Evolutionary conservation across 2,797 vertebrate genomes (phyloP).

Genomic region (Tapera naevia): DNA sequence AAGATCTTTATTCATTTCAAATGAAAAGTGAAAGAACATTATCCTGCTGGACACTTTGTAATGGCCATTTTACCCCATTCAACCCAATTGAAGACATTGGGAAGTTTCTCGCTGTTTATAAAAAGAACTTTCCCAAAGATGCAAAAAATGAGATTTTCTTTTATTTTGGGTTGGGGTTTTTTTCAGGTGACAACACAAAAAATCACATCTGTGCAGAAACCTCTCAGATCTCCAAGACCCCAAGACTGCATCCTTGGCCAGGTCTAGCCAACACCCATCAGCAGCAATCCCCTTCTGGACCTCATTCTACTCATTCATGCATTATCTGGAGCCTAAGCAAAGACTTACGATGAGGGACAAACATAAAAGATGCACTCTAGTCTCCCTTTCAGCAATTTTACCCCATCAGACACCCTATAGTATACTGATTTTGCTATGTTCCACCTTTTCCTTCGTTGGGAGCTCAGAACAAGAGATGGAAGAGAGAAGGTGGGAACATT

Average conservation of each 20-base stretch:
- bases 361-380: accelerated
- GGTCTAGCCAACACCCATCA: background rate
- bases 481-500: accelerated
- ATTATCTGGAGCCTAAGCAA: background rate
- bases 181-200: accelerated
- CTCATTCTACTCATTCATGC: background rate
- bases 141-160: background rate
- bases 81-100: background rate
- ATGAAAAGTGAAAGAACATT: background rate
- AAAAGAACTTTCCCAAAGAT: background rate
- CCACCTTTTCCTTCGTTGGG: accelerated
- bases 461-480: background rate
- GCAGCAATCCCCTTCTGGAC: background rate
- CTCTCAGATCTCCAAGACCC: background rate
- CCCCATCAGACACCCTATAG: accelerated
- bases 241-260: too few species aligned
- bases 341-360: background rate
- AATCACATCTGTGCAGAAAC: background rate
- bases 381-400: background rate
- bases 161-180: background rate
- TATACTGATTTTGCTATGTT: accelerated
- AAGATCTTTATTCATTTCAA: background rate
- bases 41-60: background rate
- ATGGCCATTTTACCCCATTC: background rate
- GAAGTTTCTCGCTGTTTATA: background rate